Evolutionary conservation across 2,113 vertebrate species (phyloP), one percentile per base, ranked within the genome.

Genomic region (Nothocercus julius): DNA sequence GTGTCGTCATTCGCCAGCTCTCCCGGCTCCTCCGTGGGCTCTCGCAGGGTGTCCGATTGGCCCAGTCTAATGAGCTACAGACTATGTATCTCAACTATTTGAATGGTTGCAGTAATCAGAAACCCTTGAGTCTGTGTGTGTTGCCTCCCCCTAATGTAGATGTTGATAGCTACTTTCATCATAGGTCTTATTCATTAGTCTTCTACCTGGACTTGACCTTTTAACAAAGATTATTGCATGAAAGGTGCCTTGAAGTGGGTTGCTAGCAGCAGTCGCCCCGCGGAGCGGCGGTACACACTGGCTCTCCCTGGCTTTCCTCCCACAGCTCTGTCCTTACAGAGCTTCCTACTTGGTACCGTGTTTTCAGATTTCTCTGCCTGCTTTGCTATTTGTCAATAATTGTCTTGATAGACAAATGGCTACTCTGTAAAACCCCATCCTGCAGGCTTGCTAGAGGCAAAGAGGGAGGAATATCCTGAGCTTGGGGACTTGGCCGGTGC

Each of bases 361-460:
- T 40, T 51, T 58, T 72, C 64, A 64, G 34, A 32, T 72, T 67
- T 51, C 45, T 70, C 45, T 36, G 42, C 49, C 38, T n/a, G 1
- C 28, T 17, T 1, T 34, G 63, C 38, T 16, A 3, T 18, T 38
- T 79, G 53, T 13, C 14, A 5, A 2, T 68, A 64, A 40, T 69
- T 82, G 78, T 7, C 56, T 67, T 40, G 51, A 38, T 22, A 36
- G 51, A 16, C 27, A 56, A 56, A 56, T 17, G 14, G 53, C 27
- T 7, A 7, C 36, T 53, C 22, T 17, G 16, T 40, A 42, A 59
- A 28, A 16, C 53, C 45, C 5, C 1, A 0, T 45, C 40, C 3
- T 0, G 0, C 16, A 8, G 54, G 5, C 22, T 0, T 2, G 21
- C 22, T 3, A 51, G 56, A 47, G 68, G 30, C 0, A 1, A n/a